Percentiles rank a stretch among this genome's conserved stretches.
phyloP scores from a whole-genome alignment of 2,797 vertebrate species.

The Pogoniulus pusillus region DNA sequence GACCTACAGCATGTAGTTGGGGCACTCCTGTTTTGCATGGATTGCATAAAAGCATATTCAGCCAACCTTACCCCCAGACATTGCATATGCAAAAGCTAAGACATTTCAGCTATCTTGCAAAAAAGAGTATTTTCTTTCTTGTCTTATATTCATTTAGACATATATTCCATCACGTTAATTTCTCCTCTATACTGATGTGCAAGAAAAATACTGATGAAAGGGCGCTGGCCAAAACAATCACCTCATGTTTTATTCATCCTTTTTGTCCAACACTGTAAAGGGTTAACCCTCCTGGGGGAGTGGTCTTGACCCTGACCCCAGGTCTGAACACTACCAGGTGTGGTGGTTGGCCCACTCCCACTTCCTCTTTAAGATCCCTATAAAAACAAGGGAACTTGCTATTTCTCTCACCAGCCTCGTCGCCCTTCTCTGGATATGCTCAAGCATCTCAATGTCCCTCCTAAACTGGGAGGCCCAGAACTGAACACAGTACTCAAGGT shows the following conservation, averaged over 20 bases:
- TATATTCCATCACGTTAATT: not conserved
- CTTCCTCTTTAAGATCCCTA: too few species aligned
- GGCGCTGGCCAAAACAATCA: not conserved
- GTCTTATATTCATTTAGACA: not conserved
- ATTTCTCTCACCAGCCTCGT: too few species aligned
- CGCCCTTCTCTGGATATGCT: too few species aligned
- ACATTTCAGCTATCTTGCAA: not conserved
- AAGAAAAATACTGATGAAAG: not conserved
- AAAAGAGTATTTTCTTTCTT: not conserved
- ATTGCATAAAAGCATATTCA: not conserved
- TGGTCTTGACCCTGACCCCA: too few species aligned
- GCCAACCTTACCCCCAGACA: not conserved
- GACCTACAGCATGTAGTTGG: not conserved
- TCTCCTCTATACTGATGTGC: not conserved
- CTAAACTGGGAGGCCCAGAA: too few species aligned
- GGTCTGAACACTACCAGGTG: too few species aligned
- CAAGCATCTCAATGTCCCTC: too few species aligned
- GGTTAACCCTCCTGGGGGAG: too few species aligned
- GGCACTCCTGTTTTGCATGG: rapidly evolving
- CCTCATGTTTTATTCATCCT: not conserved
- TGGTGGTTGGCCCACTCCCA: too few species aligned
- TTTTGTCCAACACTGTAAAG: not conserved
- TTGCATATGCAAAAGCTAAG: not conserved
- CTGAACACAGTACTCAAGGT: too few species aligned
- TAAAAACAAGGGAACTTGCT: too few species aligned